phyloP scores from a whole-genome alignment of 2,113 vertebrate genomes.

The Tragelaphus strepsiceros region DNA sequence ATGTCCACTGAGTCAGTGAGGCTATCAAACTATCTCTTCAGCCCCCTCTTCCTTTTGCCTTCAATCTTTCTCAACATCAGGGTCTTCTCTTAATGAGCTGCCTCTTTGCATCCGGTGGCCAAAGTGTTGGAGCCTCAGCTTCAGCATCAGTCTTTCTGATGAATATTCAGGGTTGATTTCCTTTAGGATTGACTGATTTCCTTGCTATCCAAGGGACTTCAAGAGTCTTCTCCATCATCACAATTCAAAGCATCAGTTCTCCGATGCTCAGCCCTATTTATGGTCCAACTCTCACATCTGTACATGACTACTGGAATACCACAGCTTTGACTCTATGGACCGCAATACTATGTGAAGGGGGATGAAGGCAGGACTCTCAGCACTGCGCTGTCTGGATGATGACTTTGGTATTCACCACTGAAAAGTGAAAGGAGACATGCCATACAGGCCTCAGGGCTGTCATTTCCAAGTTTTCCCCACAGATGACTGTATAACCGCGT shows the following conservation, averaged over 20 bases:
- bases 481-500: neutral
- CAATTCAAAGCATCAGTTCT: neutral
- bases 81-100: neutral
- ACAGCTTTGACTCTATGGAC: neutral
- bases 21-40: neutral
- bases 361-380: neutral
- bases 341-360: neutral
- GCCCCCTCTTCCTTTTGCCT: neutral
- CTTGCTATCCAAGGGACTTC: neutral
- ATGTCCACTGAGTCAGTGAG: neutral
- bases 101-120: neutral
- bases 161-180: neutral
- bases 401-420: neutral
- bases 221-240: neutral
- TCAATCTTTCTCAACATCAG: neutral
- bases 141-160: neutral
- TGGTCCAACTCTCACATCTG: neutral
- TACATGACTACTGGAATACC: neutral
- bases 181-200: neutral
- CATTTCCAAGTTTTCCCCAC: neutral
- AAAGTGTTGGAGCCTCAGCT: neutral
- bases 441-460: neutral
- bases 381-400: fast-evolving
- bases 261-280: neutral
- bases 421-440: neutral